Evolutionary conservation across 2,888 invertebrate genomes (phyloP), one percentile per base, ranked within the genome.

Genomic region (Leptopterna dolabrata): DNA sequence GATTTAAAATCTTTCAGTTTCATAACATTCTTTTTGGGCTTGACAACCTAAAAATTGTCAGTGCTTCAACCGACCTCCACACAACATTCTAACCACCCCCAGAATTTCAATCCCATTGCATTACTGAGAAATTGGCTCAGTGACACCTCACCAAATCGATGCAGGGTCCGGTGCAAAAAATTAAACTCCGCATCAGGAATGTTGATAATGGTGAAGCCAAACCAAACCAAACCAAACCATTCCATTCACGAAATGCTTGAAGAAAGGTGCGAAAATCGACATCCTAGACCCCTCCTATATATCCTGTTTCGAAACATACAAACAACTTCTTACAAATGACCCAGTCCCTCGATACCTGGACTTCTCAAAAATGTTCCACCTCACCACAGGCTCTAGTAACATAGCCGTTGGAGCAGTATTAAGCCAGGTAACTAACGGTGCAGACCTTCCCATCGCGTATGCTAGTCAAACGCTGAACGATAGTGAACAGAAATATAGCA

Each of bases 391-490:
- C 84, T 91, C 90, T 30, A 90, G 90, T 70, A 90, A 90, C 76
- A 90, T 87, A 88, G 91, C 90, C 6, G 90, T 90, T 16, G 91
- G 90, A 45, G 90, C 90, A 7, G 90, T 91, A 11, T 87, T 91
- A 7, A 90, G 90, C 3, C 87, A 87, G 45, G 81, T 30, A 2
- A 47, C 24, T 19, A 90, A 90, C 73, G 90, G 90, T 3, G 90
- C 91, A 78, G 91, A 92, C 63, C 88, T 90, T n/a, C 91, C 91
- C 13, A 89, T 91, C 13, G 90, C 91, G 11, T 91, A 90, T 84
- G 90, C 91, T 6, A 90, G 90, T 27, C 82, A 91, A 45, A 90
- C 90, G 11, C 86, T 91, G 36, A 91, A 90, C 86, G 89, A 89
- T 84, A 88, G 90, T 1, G 91, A 91, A 89, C 88, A 76, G 43